Evolutionary conservation across 2,888 invertebrate species (phyloP).

Genomic region (Sesamia inferens): DNA sequence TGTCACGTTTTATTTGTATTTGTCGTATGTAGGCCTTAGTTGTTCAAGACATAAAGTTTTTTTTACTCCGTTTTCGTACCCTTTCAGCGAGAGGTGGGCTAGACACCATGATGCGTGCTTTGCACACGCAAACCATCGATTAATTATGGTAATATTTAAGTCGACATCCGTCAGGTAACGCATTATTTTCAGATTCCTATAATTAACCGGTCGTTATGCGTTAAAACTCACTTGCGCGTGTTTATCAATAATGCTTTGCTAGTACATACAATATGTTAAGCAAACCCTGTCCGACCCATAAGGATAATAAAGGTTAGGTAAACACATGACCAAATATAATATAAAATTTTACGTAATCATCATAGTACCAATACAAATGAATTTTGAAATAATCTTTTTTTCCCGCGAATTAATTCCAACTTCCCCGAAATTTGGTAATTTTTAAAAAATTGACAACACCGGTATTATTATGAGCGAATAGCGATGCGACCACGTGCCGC

Average conservation of each 20-base stretch:
- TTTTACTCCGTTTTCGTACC: constrained; percentile 22
- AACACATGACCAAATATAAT: no score
- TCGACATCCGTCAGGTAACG: constrained; percentile 24
- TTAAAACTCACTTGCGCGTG: constrained; percentile 5
- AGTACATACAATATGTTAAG: no score
- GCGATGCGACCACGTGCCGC: no score
- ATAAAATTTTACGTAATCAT: no score
- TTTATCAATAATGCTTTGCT: not conserved
- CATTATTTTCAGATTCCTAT: constrained; percentile 38
- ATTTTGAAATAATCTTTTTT: no score
- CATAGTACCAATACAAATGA: no score
- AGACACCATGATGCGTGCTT: constrained; percentile 31
- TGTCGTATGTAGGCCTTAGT: constrained; percentile 6
- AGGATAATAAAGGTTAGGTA: no score
- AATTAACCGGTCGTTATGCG: constrained; percentile 11
- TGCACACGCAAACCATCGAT: constrained; percentile 48
- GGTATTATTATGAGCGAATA: no score
- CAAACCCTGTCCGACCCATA: no score
- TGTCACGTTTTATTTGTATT: not conserved
- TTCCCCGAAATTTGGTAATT: no score
- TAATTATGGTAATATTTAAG: constrained; percentile 52
- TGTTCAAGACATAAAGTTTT: constrained; percentile 4
- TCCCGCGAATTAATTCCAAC: no score
- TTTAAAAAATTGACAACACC: no score
- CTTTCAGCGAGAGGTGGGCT: constrained; percentile 28